Evolutionary conservation across 2,888 invertebrate species (phyloP).

Genomic region (Lysandra coridon): DNA sequence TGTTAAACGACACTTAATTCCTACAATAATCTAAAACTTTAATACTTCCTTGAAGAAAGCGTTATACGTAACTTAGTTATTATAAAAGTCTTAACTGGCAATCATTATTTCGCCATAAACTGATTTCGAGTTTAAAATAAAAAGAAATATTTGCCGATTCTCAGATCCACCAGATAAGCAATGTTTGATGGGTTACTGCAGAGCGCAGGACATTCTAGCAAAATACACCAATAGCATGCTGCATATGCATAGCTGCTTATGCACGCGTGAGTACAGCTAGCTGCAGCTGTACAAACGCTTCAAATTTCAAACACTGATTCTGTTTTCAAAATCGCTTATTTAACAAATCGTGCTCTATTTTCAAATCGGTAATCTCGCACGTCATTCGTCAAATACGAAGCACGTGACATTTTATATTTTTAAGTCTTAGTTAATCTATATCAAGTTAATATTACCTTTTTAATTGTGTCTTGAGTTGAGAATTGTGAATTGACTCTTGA

Average conservation of each 20-base stretch:
- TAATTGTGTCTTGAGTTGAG: neutral
- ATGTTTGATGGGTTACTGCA: too few species aligned
- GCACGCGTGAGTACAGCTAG: too few species aligned
- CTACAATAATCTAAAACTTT: neutral
- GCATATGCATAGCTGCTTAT: too few species aligned
- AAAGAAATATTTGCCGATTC: too few species aligned
- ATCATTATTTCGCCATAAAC: too few species aligned
- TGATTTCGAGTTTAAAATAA: too few species aligned
- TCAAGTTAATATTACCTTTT: neutral
- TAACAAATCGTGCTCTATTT: neutral
- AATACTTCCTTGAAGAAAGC: constrained; percentile 10
- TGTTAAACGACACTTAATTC: neutral
- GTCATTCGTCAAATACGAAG: neutral
- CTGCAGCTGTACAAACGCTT: neutral
- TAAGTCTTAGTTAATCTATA: neutral
- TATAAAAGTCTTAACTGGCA: too few species aligned
- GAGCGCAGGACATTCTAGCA: too few species aligned
- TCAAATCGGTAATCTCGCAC: neutral
- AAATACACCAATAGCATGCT: too few species aligned
- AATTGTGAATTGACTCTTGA: too few species aligned
- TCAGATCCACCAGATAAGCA: too few species aligned
- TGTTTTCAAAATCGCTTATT: neutral
- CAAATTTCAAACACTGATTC: neutral
- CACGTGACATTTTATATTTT: constrained; percentile 9
- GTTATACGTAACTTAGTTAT: neutral